These are phyloP conservation scores for Ormia ochracea DNA, from an alignment of 2,888 invertebrate genomes.

Conservation along the genomic window DNA sequence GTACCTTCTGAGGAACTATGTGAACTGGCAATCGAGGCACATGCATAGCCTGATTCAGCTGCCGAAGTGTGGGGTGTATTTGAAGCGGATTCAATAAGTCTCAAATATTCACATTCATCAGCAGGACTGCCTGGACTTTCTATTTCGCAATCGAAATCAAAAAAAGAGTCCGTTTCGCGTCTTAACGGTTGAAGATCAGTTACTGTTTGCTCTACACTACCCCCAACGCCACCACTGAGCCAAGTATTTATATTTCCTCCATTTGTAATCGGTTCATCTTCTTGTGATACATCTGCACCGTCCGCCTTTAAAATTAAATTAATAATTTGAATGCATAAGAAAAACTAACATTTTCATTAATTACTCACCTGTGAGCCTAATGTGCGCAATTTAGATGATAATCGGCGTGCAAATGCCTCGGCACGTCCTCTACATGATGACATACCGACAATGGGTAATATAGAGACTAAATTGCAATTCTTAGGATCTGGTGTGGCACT, in stretches of 20 bases:
- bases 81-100: slow-evolving; percentile 78
- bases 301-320: slow-evolving; percentile 67
- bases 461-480: slow-evolving; percentile 83
- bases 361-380: slow-evolving; percentile 78
- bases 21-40: slow-evolving; percentile 78
- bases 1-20: slow-evolving; percentile 78
- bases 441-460: slow-evolving; percentile 81
- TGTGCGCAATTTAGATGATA: slow-evolving; percentile 85
- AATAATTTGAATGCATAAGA: background rate
- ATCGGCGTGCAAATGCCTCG: slow-evolving; percentile 87
- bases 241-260: slow-evolving; percentile 71
- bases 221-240: slow-evolving; percentile 73
- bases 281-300: slow-evolving; percentile 68
- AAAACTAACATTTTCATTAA: background rate
- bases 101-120: slow-evolving; percentile 80
- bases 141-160: slow-evolving; percentile 82
- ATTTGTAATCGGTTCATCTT: slow-evolving; percentile 74
- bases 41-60: slow-evolving; percentile 78
- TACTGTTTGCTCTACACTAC: slow-evolving; percentile 74
- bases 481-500: slow-evolving; percentile 75
- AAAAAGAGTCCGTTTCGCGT: slow-evolving; percentile 79
- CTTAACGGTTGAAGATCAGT: slow-evolving; percentile 78
- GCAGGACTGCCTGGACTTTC: slow-evolving; percentile 85
- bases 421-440: slow-evolving; percentile 89
- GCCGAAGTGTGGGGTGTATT: slow-evolving; percentile 78